These are phyloP conservation scores for Lacanobia oleracea DNA, from an alignment of 2,888 invertebrate genomes.

Conservation along the genomic window DNA sequence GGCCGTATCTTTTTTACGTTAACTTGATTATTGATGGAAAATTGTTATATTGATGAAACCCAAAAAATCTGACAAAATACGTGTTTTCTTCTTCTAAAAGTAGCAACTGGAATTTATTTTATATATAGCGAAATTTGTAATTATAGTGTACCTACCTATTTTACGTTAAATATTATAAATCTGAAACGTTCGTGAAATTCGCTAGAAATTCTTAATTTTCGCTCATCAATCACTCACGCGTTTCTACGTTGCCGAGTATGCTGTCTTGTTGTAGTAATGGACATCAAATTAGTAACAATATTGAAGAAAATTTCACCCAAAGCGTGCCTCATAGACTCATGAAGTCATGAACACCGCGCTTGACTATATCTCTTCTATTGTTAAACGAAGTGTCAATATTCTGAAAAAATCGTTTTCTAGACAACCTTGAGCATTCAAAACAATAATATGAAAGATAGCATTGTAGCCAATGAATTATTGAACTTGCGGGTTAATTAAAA, in stretches of 20 bases:
- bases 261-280: constrained; percentile 22
- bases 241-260: constrained; percentile 6
- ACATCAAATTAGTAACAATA: constrained; percentile 34
- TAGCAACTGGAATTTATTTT: constrained; percentile 15
- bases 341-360: constrained; percentile 29
- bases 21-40: no score
- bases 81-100: constrained; percentile 19
- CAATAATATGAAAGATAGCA: constrained; percentile 39
- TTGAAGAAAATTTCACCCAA: constrained; percentile 46
- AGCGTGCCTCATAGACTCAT: constrained; percentile 38
- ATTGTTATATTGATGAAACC: no score
- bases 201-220: constrained; percentile 2
- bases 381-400: constrained; percentile 40
- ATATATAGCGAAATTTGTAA: constrained; percentile 8
- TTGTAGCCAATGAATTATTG: constrained; percentile 58
- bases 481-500: constrained; percentile 68
- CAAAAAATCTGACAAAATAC: not conserved
- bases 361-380: constrained; percentile 18
- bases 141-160: constrained; percentile 6
- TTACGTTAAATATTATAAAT: not conserved
- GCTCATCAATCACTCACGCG: constrained; percentile 39
- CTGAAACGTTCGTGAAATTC: constrained; percentile 21
- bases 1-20: no score
- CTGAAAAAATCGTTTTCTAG: constrained; percentile 23
- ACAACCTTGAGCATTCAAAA: constrained; percentile 45